Conservation (phyloP, 1,140 invertebrate species). For the Zaprionus tsacasi region DNA sequence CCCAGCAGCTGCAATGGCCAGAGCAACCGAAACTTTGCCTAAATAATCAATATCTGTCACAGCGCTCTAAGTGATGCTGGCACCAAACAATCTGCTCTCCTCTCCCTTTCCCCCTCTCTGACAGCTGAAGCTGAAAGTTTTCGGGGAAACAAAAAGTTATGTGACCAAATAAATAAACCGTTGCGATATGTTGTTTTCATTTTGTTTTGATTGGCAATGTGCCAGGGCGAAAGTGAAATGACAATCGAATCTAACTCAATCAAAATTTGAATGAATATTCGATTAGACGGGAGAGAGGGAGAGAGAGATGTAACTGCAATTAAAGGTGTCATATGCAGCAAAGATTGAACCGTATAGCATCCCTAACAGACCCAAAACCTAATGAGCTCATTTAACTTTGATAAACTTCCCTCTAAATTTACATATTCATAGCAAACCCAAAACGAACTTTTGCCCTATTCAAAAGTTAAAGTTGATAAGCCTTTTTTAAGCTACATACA, state of each 20-base stretch:
- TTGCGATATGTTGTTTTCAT: conserved; percentile 49
- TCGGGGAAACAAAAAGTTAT: conserved; percentile 37
- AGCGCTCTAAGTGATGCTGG: conserved; percentile 34
- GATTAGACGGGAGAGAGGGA: conserved; percentile 11
- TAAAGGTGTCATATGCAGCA: conserved; percentile 7
- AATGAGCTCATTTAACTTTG: background rate
- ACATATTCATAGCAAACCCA: background rate
- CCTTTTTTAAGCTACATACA: conserved; percentile 19
- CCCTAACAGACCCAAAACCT: background rate
- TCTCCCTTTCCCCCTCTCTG: background rate
- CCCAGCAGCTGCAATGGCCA: conserved; percentile 39
- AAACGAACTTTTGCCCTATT: background rate
- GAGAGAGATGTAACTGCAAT: background rate
- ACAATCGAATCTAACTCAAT: conserved; percentile 39
- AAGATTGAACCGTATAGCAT: background rate
- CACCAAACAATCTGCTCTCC: background rate
- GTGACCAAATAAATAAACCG: conserved; percentile 51
- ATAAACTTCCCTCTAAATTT: background rate
- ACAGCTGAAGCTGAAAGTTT: conserved; percentile 36
- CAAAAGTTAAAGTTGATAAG: conserved; percentile 1
- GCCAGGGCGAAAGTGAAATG: conserved; percentile 34
- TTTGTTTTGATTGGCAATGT: conserved; percentile 57
- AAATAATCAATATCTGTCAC: conserved; percentile 78
- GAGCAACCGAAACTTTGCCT: conserved; percentile 28
- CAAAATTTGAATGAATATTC: conserved; percentile 52